Percentiles rank a stretch among this genome's conserved stretches.
Conservation (phyloP, 2,888 invertebrate species). For the Corbicula japonica region DNA sequence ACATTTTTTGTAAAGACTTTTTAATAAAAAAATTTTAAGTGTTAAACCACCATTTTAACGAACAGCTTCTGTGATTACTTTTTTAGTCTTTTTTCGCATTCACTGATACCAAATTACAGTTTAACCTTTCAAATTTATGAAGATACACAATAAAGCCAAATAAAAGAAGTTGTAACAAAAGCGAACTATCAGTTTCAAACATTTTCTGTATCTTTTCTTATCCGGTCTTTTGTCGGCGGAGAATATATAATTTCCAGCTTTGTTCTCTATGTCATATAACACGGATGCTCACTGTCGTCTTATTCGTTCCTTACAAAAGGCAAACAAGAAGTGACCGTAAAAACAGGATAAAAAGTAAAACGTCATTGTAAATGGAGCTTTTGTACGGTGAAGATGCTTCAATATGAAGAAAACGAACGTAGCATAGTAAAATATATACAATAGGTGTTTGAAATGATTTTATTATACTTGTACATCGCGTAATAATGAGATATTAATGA, state of each 20-base stretch:
- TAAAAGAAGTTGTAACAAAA: constrained; percentile 55
- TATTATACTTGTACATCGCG: too few relatives aligned
- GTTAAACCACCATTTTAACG: too few relatives aligned
- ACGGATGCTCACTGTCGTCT: constrained; percentile 23
- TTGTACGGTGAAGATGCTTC: too few relatives aligned
- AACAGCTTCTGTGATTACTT: too few relatives aligned
- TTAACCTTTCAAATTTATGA: constrained; percentile 48
- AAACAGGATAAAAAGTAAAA: constrained; percentile 30
- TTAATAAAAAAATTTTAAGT: too few relatives aligned
- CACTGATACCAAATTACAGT: constrained; percentile 18
- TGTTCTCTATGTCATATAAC: constrained; percentile 53
- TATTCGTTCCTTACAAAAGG: constrained; percentile 49
- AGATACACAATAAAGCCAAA: constrained; percentile 54
- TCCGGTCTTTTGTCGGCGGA: constrained; percentile 56
- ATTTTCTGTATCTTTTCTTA: constrained; percentile 55
- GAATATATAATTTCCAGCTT: constrained; percentile 64
- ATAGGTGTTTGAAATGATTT: too few relatives aligned
- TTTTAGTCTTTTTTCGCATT: too few relatives aligned
- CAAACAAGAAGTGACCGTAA: constrained; percentile 53
- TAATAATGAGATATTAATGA: too few relatives aligned
- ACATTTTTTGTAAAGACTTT: too few relatives aligned
- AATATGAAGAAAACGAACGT: too few relatives aligned
- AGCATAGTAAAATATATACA: too few relatives aligned
- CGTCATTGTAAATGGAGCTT: too few relatives aligned
- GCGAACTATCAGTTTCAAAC: constrained; percentile 51